Conservation (phyloP, 2,113 vertebrate genomes). For the Sardina pilchardus region DNA sequence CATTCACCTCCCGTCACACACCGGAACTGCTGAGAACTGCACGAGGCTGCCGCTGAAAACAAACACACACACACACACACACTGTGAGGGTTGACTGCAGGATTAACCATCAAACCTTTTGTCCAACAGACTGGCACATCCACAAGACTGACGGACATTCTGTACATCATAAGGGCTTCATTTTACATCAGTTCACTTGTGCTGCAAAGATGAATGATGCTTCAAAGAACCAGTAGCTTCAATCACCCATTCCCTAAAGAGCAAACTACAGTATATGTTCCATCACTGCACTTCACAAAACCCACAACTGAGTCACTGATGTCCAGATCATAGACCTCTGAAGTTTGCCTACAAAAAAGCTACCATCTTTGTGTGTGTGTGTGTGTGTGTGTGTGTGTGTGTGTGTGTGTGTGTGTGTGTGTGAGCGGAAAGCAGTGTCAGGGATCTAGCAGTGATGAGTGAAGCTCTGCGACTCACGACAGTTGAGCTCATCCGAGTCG, state of each 20-base stretch:
- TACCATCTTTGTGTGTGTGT: too few relatives aligned
- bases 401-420: neutral
- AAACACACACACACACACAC: neutral
- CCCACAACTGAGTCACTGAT: too few relatives aligned
- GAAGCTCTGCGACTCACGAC: slow-evolving; percentile 59
- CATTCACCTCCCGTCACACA: slow-evolving; percentile 70
- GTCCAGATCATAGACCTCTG: too few relatives aligned
- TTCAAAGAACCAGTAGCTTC: neutral
- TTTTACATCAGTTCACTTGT: neutral
- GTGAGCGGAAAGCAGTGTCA: neutral
- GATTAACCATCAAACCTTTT: too few relatives aligned
- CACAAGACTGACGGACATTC: too few relatives aligned
- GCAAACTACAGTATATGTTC: too few relatives aligned
- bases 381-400: neutral
- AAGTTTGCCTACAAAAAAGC: too few relatives aligned
- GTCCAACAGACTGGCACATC: too few relatives aligned
- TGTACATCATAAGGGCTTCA: too few relatives aligned
- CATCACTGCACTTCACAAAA: too few relatives aligned
- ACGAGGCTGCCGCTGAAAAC: slow-evolving; percentile 57
- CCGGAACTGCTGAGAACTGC: slow-evolving; percentile 65
- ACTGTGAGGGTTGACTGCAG: neutral
- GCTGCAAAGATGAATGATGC: neutral
- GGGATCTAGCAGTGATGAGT: neutral
- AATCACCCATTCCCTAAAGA: neutral
- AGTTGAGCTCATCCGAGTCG: slow-evolving; percentile 69